Evolutionary conservation across 2,113 vertebrate genomes (phyloP).

Genomic region (Datnioides undecimradiatus): DNA sequence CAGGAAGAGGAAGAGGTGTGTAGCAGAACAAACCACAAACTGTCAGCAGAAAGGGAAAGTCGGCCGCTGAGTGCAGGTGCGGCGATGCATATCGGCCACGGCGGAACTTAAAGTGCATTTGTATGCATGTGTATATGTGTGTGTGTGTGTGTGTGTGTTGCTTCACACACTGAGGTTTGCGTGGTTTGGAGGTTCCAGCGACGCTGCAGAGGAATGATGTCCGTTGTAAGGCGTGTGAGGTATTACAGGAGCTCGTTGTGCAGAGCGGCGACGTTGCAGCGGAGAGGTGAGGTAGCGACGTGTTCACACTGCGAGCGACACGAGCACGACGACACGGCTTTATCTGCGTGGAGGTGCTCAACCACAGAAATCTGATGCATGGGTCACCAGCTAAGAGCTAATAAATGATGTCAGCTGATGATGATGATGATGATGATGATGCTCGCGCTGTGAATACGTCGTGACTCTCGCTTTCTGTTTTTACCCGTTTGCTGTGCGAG

Average conservation of each 20-base stretch:
- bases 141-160: neutral
- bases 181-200: conserved; percentile 12
- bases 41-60: neutral
- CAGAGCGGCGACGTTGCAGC: neutral
- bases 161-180: conserved; percentile 31
- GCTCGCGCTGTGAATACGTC: neutral
- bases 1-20: neutral
- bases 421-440: too few relatives aligned
- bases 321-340: too few relatives aligned
- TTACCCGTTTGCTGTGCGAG: neutral
- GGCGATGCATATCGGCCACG: neutral
- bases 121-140: too few relatives aligned
- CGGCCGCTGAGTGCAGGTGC: conserved; percentile 19
- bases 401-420: too few relatives aligned
- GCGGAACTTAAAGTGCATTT: conserved; percentile 9
- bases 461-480: neutral
- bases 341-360: too few relatives aligned
- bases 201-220: neutral
- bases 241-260: neutral
- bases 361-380: too few relatives aligned
- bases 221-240: neutral
- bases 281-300: neutral
- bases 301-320: neutral
- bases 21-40: conserved; percentile 37
- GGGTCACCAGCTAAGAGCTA: too few relatives aligned